A percentile compares a stretch with the other conserved stretches of the same genome.
phyloP scores from a whole-genome alignment of 2,888 invertebrate genomes.

The Callyntrura guangdongensis region DNA sequence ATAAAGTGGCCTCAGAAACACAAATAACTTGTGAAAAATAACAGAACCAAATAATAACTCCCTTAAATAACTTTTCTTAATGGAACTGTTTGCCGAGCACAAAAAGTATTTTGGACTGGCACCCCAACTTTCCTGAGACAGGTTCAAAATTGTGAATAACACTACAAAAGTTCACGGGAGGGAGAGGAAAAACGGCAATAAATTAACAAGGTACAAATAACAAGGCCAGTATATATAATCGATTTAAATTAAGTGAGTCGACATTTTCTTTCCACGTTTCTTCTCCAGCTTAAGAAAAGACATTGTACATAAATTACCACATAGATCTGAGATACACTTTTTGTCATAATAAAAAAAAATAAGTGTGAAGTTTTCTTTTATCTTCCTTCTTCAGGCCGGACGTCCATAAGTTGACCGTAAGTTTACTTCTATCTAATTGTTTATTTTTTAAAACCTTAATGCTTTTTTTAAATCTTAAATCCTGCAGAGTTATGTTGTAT shows the following conservation, averaged over 20 bases:
- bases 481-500: too few relatives aligned
- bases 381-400: conserved; percentile 38
- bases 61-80: conserved; percentile 62
- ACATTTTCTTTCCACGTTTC: conserved; percentile 43
- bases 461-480: too few relatives aligned
- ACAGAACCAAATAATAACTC: conserved; percentile 52
- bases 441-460: too few relatives aligned
- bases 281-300: conserved; percentile 45
- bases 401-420: conserved; percentile 69
- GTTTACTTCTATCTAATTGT: neutral
- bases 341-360: neutral
- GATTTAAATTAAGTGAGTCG: conserved; percentile 62
- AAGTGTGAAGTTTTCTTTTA: conserved; percentile 29
- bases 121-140: conserved; percentile 24
- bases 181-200: conserved; percentile 32
- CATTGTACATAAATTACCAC: neutral
- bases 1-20: conserved; percentile 72
- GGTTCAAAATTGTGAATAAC: conserved; percentile 8
- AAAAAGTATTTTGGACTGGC: conserved; percentile 9
- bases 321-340: neutral
- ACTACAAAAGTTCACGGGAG: conserved; percentile 12
- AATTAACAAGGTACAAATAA: conserved; percentile 57
- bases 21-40: conserved; percentile 58
- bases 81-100: conserved; percentile 61
- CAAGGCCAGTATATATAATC: conserved; percentile 68